Evolutionary conservation across 2,797 vertebrate genomes (phyloP).

Genomic region (Trematomus bernacchii): DNA sequence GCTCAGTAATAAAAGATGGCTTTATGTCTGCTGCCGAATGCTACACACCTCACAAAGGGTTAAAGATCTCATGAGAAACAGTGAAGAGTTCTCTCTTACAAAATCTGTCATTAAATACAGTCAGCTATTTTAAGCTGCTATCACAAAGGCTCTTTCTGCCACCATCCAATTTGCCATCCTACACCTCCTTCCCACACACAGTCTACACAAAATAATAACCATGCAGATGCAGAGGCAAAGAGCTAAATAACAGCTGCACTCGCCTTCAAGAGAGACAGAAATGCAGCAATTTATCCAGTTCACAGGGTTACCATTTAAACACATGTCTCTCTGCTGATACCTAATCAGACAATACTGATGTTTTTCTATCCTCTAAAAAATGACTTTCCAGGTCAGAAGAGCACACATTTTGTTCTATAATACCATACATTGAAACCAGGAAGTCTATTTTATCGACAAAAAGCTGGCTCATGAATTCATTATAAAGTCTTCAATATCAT

Average conservation of each 20-base stretch:
- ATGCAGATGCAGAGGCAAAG: slow-evolving; percentile 22
- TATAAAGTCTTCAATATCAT: neutral
- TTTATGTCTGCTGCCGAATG: neutral
- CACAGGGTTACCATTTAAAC: slow-evolving; percentile 28
- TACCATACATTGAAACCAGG: neutral
- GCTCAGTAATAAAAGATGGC: neutral
- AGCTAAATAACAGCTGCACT: slow-evolving; percentile 59
- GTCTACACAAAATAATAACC: slow-evolving; percentile 44
- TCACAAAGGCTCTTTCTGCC: slow-evolving; percentile 70
- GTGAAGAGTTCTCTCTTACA: slow-evolving; percentile 17
- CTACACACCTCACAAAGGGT: neutral
- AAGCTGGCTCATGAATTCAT: neutral
- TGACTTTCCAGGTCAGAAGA: neutral
- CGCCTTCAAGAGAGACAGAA: slow-evolving; percentile 25
- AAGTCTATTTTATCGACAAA: no score
- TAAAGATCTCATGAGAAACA: slow-evolving; percentile 6
- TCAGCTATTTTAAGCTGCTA: slow-evolving; percentile 70
- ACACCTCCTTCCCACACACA: slow-evolving; percentile 60
- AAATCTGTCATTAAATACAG: slow-evolving; percentile 61
- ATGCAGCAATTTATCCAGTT: slow-evolving; percentile 36
- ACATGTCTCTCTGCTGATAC: neutral
- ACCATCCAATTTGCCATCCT: slow-evolving; percentile 71
- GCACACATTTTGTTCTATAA: neutral
- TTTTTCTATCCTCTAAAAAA: neutral
- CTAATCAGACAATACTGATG: neutral